Evolutionary conservation across 2,797 vertebrate species (phyloP), one percentile per base, ranked within the genome.

Genomic region (Argya squamiceps): DNA sequence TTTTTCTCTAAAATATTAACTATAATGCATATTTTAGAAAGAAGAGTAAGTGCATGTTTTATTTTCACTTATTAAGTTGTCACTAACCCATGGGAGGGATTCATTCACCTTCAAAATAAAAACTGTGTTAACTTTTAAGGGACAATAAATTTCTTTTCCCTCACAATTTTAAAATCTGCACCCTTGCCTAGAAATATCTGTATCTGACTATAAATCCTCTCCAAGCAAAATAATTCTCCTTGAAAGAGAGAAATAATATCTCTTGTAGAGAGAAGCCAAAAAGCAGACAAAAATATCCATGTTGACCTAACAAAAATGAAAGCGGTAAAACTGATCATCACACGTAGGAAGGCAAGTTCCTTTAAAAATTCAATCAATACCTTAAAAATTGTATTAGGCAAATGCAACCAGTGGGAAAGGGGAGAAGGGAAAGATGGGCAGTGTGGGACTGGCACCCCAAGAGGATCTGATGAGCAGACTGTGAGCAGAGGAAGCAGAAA

Each of bases 141-240:
- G 88, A 49, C 7, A 3, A 91, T 90, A 68, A 55, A 84, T 94
- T 96, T 90, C 44, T 71, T 60, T 93, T 89, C 88, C 50, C 46
- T 93, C 85, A 79, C 43, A 55, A 85, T 77, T 91, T 94, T 77
- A 93, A 96, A 92, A 90, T 74, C 80, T 84, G 58, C 80, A 93
- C 75, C 88, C 50, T 84, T 83, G 83, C 60, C 83, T 95, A 71
- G 56, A 93, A 97, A 82, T 90, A 83, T 58, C 83, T 89, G 56
- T 82, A 64, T 93, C 74, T 93, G 85, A 46, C 52, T 95, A 37
- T 87, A 97, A 94, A 94, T 87, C 64, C 44, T 89, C 64, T 96
- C 93, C 88, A 96, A 93, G 19, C 13, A 79, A 96, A 96, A 95
- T 87, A 95, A 95, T 92, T 93, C 83, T 92, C 85, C 60, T 74